Base-by-base conservation (phyloP, 2,888 invertebrate genomes). In the Drosophila neonasuta region DNA sequence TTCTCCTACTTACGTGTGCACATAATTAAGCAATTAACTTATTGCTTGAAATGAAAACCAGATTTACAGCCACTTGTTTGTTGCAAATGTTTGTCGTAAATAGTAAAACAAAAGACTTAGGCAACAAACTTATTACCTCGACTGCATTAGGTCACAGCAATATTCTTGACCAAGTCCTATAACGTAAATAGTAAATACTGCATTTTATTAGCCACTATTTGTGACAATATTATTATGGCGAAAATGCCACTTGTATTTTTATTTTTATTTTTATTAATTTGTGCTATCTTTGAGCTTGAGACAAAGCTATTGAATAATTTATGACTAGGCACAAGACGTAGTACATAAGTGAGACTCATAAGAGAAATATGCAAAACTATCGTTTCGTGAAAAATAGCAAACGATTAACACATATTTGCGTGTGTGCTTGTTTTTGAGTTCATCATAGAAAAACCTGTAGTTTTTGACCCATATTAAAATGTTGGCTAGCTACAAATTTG, bases 401-500 rank as follows among this genome's bases (percentile, higher is more conserved):
- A 68, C 73, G 70, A 86, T 83, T 83, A 83, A 79, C 83, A 81
- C 69, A 83, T 77, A 55, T 76, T 71, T 70, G 51, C 29, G 49
- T 51, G 24, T 13, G 4, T 17, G 10, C 46, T 10, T 34, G 13
- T 46, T 61, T 56, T 62, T 56, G 44, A 36, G 44, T 62, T 74
- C 55, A 68, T 46, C 45, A 52, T 45, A 70, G 54, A 61, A 77
- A 84, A 84, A 84, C 86, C 82, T 80, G 84, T 79, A 84, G 74
- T 68, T 64, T 86, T 82, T 84, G 86, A 84, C 84, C 84, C 73
- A 84, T 86, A 84, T 84, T 81, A 68, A 68, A 71, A 24, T 24
- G 74, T 57, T 61, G 62, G 54, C 68, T 61, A 67, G 64, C 52
- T 60, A 52, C 58, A 50, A 69, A 81, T 81, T 85, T 81, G 74